Base-by-base conservation (phyloP, 2,888 invertebrate species). In the Dexiosoma caninum region DNA sequence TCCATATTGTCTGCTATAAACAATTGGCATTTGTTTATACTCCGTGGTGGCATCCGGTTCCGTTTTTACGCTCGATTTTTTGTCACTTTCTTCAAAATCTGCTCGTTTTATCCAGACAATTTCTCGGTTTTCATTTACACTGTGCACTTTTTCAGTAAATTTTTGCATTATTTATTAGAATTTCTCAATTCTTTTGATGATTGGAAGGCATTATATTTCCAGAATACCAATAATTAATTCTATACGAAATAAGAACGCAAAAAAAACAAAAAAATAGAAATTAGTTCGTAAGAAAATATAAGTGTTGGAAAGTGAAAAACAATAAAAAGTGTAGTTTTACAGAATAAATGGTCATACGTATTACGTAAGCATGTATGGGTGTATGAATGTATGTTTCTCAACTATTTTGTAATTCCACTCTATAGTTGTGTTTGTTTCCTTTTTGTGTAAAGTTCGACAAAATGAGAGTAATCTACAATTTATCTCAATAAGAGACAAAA, bases 1-100 rank as follows among this genome's bases (percentile, higher is more conserved):
- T 88, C 96, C 95, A 89, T 97, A 97, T 70, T 93, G 93, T 14
- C 93, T 91, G 81, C 94, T 92, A 87, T 96, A 97, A 2, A 97
- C 92, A 75, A 97, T 93, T 0, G 97, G 96, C 92, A 94, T 51
- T 77, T 83, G 75, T 44, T 81, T 57, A 40, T 49, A 21, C 27
- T 16, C 46, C 1, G 23, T 44, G 32, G 10, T 55, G 32, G 10
- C 59, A 49, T 62, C 59, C 71, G 55, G 32, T 74, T 81, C 71
- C 67, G 80, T 42, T 75, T 64, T 62, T n/a, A n/a, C n/a, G 8
- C 23, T 10, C 0, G 3, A 8, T 16, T 40, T 67, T 9, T 55
- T 32, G 4, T 14, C n/a, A 9, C 12, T 21, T 27, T 64, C 67
- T 12, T 60, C 30, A 4, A 42, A 21, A 7, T 81, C 82, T 21